Evolutionary conservation across 2,113 vertebrate species (phyloP).

Genomic region (Ivindomyrus marchei): DNA sequence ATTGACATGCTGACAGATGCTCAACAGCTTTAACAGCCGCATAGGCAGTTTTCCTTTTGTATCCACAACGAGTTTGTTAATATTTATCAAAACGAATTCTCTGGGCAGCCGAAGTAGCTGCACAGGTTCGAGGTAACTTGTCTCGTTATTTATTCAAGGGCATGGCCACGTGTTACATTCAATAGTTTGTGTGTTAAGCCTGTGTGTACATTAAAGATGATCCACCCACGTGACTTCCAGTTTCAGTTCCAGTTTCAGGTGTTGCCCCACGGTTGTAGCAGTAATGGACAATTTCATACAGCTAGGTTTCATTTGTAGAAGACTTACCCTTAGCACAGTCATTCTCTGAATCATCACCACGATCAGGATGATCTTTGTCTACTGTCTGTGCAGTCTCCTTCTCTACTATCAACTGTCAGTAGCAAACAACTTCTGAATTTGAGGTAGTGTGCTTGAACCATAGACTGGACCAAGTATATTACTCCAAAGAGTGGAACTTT

Average conservation of each 20-base stretch:
- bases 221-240: neutral
- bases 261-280: neutral
- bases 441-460: neutral
- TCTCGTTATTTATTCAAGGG: neutral
- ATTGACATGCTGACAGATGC: neutral
- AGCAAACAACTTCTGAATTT: neutral
- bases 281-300: neutral
- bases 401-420: neutral
- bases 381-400: neutral
- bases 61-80: neutral
- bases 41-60: neutral
- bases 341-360: neutral
- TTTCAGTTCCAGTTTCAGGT: neutral
- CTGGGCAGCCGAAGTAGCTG: neutral
- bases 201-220: neutral
- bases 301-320: neutral
- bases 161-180: neutral
- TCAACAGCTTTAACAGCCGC: neutral
- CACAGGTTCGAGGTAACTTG: neutral
- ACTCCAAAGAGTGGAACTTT: neutral
- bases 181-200: neutral
- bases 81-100: neutral
- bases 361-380: neutral
- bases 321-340: neutral
- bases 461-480: neutral